A percentile compares a stretch with the other conserved stretches of the same genome.
phyloP scores from a whole-genome alignment of 1,140 invertebrate species.

The Chionoecetes opilio region DNA sequence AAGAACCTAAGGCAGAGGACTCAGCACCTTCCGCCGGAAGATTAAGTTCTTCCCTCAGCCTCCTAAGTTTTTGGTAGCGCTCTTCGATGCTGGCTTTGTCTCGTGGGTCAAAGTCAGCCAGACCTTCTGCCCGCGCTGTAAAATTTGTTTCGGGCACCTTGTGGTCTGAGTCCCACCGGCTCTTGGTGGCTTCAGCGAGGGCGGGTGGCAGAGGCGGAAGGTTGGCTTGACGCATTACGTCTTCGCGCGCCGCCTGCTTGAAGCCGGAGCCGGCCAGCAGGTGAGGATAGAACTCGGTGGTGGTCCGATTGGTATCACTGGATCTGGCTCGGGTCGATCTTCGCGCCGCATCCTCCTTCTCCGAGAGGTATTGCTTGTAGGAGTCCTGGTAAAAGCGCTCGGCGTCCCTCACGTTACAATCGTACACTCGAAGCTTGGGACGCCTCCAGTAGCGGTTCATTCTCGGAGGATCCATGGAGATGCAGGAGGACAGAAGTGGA shows the following conservation, averaged over 20 bases:
- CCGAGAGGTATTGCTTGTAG: constrained; percentile 76
- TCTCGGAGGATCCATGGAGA: constrained; percentile 56
- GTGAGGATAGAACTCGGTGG: constrained; percentile 62
- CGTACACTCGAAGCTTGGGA: constrained; percentile 80
- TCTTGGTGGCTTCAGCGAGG: constrained; percentile 35
- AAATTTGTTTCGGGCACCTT: constrained; percentile 15
- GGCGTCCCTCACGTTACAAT: constrained; percentile 79
- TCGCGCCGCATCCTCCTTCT: constrained; percentile 72
- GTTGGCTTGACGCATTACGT: neutral
- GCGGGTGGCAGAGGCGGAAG: constrained; percentile 56
- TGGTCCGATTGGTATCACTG: neutral
- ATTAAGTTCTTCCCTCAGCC: constrained; percentile 72
- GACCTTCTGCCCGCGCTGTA: constrained; percentile 51
- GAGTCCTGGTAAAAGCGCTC: constrained; percentile 79
- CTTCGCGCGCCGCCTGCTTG: constrained; percentile 4
- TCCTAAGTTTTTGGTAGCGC: constrained; percentile 70
- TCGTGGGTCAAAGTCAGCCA: constrained; percentile 71
- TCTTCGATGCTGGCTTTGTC: constrained; percentile 75
- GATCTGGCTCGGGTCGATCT: constrained; percentile 43
- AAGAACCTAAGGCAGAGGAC: neutral
- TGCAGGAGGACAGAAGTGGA: neutral
- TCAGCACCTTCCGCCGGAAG: constrained; percentile 59
- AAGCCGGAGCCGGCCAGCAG: constrained; percentile 56
- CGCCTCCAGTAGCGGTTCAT: constrained; percentile 81
- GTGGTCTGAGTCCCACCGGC: neutral